A percentile compares a stretch with the other conserved stretches of the same genome.
These are phyloP conservation scores for Drosophila kohkoa DNA, from an alignment of 1,140 invertebrate species.

Conservation along the genomic window DNA sequence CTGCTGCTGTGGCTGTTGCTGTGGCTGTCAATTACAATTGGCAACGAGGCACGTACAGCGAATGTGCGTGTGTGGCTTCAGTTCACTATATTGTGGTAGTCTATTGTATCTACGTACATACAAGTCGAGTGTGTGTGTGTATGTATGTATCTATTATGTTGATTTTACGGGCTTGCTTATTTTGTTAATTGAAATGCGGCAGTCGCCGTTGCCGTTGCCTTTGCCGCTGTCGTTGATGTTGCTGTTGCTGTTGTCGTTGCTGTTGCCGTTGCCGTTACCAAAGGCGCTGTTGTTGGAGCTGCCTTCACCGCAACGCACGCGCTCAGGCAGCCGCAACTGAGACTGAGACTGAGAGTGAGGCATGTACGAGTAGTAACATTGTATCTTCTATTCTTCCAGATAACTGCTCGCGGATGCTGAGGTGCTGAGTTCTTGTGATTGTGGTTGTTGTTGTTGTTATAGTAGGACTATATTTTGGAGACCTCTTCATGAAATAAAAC, in stretches of 20 bases:
- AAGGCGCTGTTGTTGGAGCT: constrained; percentile 26
- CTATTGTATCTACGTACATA: background rate
- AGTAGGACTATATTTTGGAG: background rate
- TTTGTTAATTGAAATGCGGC: constrained; percentile 78
- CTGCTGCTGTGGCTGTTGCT: constrained; percentile 1
- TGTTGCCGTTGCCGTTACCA: background rate
- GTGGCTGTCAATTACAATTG: constrained; percentile 31
- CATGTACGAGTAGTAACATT: constrained; percentile 30
- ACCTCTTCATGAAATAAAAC: constrained; percentile 34
- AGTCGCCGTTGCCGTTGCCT: constrained; percentile 25
- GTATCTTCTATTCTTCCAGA: constrained; percentile 32
- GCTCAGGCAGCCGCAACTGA: constrained; percentile 21
- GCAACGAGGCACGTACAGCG: constrained; percentile 45
- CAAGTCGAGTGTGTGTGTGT: constrained; percentile 8
- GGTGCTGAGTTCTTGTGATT: background rate
- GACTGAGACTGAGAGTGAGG: constrained; percentile 10
- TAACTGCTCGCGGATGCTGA: constrained; percentile 15
- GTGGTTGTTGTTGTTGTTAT: background rate
- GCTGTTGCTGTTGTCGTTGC: constrained; percentile 25
- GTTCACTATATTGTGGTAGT: constrained; percentile 7
- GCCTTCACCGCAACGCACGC: constrained; percentile 47
- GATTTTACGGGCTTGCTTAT: constrained; percentile 63
- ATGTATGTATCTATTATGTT: constrained; percentile 51
- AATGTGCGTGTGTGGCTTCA: constrained; percentile 35
- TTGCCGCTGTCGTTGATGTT: background rate